Base-by-base conservation (phyloP, 2,113 vertebrate genomes). In the Otolemur garnettii region DNA sequence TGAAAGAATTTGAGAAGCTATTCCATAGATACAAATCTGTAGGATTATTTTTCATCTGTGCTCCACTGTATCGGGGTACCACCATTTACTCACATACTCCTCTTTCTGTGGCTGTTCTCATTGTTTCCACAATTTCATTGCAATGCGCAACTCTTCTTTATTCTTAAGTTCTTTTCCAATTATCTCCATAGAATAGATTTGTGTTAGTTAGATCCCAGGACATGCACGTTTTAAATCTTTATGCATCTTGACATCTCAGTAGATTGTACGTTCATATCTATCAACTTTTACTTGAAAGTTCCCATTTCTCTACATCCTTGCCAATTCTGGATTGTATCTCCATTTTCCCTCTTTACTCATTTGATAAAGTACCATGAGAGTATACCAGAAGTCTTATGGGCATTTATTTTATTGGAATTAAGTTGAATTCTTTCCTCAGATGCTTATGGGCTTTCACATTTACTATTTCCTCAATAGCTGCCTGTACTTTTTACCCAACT, bases 221-320 rank as follows among this genome's bases (percentile, higher is more conserved):
- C 45, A 89, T 5, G 14, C 3, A 35, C 24, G 57, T 88, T 94
- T 94, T 68, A 95, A 89, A 94, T 91, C n/a, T 60, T 79, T 60
- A 15, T 62, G 62, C 45, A 94, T 74, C 7, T 21, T 72, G 10
- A 68, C 50, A 42, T 93, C 60, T 82, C 57, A 4, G 15, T 60
- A 85, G 60, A 13, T 42, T 74, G 7, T 85, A 92, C 64, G 42
- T 50, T 81, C 10, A 38, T 30, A 75, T 28, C 7, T 85, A 33
- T 19, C 42, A 33, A 22, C 53, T 80, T 72, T 12, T 11, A 71
- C 13, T 19, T 68, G 24, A 88, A 74, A 83, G 14, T 84, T 71
- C 7, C 79, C 42, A 60, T 86, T 66, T 91, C 21, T 55, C 64
- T 68, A 66, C 0, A 9, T 26, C 35, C n/a, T 81, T 88, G 26